Base-by-base conservation (phyloP, 2,113 vertebrate species). In the Morphnarchus princeps region DNA sequence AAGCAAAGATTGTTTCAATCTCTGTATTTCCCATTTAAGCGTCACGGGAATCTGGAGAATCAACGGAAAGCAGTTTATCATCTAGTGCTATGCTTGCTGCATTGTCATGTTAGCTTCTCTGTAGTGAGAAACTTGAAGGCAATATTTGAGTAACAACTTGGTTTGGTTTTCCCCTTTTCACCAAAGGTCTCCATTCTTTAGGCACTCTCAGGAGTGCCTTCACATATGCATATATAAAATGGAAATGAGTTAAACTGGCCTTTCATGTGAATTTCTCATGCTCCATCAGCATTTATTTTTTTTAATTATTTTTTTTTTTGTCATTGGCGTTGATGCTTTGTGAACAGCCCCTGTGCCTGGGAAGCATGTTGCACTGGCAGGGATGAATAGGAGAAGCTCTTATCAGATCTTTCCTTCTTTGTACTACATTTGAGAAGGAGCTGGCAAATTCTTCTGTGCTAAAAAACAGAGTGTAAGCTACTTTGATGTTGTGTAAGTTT, bases 1-100 rank as follows among this genome's bases (percentile, higher is more conserved):
- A 83, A 88, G 90, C 63, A 81, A 95, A 92, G 76, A 47, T 76
- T 90, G 74, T 86, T 94, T 93, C 67, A 66, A 22, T 89, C 91
- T 90, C 82, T 74, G 29, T 25, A 8, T 63, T 90, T 82, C 82
- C 79, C 50, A 38, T 62, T 79, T 84, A 94, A 92, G 77, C 10
- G 0, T 79, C 57, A n/a, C 2, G 1, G 47, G 63, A 95, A 76
- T 55, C 43, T 82, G 61, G 17, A 71, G 28, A 79, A 89, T 67
- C 72, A 73, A 42, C 3, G 1, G 40, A 87, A 94, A 76, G 32
- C 49, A 31, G 52, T 95, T 96, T 91, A 65, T 87, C 50, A 61
- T 65, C 36, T n/a, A 47, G 20, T 22, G 19, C 77, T 89, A 11
- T 0, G 4, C 26, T 61, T 22, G 13, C 73, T 84, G 77, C 34